Conservation (phyloP, 92 coral and sea anemone species). For the Virgularia gustaviana region DNA sequence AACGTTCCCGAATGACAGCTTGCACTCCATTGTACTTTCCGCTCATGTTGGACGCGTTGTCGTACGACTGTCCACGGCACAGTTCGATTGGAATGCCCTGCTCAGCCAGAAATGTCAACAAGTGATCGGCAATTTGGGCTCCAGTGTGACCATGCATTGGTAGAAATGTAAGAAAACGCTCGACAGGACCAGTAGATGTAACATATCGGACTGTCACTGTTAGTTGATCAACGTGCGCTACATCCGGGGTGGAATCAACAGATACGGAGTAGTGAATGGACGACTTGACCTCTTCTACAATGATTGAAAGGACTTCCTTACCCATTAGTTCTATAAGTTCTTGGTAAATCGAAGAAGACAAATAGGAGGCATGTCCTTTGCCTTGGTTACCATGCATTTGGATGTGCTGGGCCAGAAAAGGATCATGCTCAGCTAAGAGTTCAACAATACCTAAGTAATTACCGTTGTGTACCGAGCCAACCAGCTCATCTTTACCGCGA, state of each 20-base stretch:
- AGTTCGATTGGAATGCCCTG: neutral
- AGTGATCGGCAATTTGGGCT: neutral
- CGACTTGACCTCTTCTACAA: slow-evolving; percentile 20
- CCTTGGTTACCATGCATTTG: slow-evolving; percentile 32
- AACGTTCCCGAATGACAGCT: neutral
- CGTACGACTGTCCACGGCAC: slow-evolving; percentile 24
- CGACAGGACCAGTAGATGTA: slow-evolving; percentile 6
- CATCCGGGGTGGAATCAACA: slow-evolving; percentile 31
- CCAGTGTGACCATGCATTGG: slow-evolving; percentile 13
- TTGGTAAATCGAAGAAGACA: slow-evolving; percentile 23
- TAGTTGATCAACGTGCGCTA: slow-evolving; percentile 17
- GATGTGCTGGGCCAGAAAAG: slow-evolving; percentile 36
- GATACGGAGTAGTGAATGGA: slow-evolving; percentile 11
- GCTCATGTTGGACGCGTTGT: slow-evolving; percentile 23
- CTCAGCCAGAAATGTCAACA: slow-evolving; percentile 1
- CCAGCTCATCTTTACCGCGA: slow-evolving; percentile 28
- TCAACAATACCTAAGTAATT: slow-evolving; percentile 26
- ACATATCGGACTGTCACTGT: slow-evolving; percentile 7
- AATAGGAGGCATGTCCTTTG: slow-evolving; percentile 20
- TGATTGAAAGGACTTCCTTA: slow-evolving; percentile 23
- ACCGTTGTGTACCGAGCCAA: slow-evolving; percentile 25
- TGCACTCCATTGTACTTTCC: slow-evolving; percentile 29
- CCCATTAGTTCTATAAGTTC: slow-evolving; percentile 29
- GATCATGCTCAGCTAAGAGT: slow-evolving; percentile 21
- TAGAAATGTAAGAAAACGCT: slow-evolving; percentile 7